Conservation (phyloP, 2,888 invertebrate genomes). For the Polymixis lichenea region DNA sequence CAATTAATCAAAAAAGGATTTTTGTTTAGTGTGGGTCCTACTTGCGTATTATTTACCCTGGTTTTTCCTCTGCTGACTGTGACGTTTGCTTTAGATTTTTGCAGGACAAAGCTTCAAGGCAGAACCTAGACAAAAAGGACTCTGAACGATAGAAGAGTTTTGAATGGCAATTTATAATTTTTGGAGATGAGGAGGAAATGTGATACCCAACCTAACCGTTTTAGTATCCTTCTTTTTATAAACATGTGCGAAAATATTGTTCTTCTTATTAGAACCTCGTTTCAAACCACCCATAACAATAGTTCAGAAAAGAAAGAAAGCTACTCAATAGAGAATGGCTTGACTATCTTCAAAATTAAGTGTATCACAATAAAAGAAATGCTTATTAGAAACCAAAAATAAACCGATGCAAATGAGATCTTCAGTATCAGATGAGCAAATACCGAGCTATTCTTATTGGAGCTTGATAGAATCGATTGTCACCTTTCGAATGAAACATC, state of each 20-base stretch:
- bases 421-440: conserved; percentile 48
- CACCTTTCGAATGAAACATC: conserved; percentile 66
- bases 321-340: not conserved
- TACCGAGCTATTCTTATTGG: conserved; percentile 48
- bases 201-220: not conserved
- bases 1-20: not conserved
- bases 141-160: too few relatives aligned
- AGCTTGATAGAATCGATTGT: conserved; percentile 71
- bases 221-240: too few relatives aligned
- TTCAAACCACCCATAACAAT: not conserved
- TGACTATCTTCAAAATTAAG: conserved; percentile 5
- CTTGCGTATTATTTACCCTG: not conserved
- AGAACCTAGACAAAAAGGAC: too few relatives aligned
- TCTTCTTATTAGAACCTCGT: not conserved
- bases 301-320: conserved; percentile 1
- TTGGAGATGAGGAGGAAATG: not conserved
- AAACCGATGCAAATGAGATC: conserved; percentile 32
- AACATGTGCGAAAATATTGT: not conserved
- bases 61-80: too few relatives aligned
- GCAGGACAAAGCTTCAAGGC: too few relatives aligned
- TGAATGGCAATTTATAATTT: not conserved
- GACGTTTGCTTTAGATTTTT: not conserved
- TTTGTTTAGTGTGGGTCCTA: not conserved
- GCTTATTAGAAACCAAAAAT: conserved; percentile 47
- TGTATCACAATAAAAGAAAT: conserved; percentile 37